Percentiles rank a stretch among this genome's conserved stretches.
These are phyloP conservation scores for Cotesia chilonis DNA, from an alignment of 1,140 invertebrate species.

Conservation along the genomic window DNA sequence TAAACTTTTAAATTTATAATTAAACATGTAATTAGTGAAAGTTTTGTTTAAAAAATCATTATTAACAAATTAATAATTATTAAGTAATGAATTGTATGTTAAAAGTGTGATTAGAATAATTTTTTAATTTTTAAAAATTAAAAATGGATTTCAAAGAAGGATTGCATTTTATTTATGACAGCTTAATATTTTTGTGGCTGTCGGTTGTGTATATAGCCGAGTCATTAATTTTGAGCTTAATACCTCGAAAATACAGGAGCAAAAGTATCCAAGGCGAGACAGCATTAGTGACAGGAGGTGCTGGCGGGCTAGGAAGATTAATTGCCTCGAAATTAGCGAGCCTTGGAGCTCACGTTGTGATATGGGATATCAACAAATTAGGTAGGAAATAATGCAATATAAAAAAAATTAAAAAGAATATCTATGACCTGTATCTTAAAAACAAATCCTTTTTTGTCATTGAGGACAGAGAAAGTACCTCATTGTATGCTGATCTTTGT, in stretches of 20 bases:
- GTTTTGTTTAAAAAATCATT: too few relatives aligned
- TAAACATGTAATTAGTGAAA: too few relatives aligned
- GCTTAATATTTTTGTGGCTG: constrained; percentile 50
- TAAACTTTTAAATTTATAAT: too few relatives aligned
- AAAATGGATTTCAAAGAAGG: constrained; percentile 43
- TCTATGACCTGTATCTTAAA: neutral
- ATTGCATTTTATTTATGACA: constrained; percentile 46
- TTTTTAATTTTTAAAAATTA: neutral
- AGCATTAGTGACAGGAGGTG: constrained; percentile 88
- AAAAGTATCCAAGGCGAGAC: constrained; percentile 76
- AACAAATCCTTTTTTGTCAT: neutral
- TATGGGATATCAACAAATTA: constrained; percentile 91
- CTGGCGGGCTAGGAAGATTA: constrained; percentile 87
- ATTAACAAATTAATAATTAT: too few relatives aligned
- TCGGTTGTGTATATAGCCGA: constrained; percentile 54
- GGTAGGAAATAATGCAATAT: constrained; percentile 65
- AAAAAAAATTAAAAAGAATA: neutral
- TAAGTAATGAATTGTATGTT: too few relatives aligned
- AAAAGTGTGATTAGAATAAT: neutral
- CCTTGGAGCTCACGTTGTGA: constrained; percentile 80
- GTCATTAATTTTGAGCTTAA: constrained; percentile 58
- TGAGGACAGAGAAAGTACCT: constrained; percentile 2
- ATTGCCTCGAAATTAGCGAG: constrained; percentile 81
- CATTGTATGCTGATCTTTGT: constrained; percentile 19
- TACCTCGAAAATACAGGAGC: constrained; percentile 63